phyloP scores from a whole-genome alignment of 2,113 vertebrate species.

The Bos javanicus region DNA sequence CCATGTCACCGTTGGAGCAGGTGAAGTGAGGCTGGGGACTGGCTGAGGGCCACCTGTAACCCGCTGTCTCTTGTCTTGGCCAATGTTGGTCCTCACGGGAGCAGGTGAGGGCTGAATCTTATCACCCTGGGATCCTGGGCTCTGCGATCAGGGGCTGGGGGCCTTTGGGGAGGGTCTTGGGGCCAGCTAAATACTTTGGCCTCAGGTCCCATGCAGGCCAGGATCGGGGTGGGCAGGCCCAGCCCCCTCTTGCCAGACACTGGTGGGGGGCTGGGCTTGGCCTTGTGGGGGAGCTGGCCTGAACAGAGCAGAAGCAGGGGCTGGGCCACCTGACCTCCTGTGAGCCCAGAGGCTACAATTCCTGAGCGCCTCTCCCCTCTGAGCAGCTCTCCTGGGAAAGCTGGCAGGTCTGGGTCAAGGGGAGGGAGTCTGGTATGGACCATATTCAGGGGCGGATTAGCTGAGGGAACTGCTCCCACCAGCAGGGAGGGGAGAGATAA shows the following conservation, averaged over 20 bases:
- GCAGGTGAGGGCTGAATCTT: not conserved
- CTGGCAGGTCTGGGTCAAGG: slow-evolving; percentile 56
- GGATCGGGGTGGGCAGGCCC: not conserved
- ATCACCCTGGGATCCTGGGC: not conserved
- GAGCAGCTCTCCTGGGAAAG: slow-evolving; percentile 68
- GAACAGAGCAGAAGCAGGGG: not conserved
- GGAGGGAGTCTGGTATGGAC: slow-evolving; percentile 66
- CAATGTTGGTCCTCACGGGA: not conserved
- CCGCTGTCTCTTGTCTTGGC: not conserved
- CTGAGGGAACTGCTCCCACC: slow-evolving; percentile 70
- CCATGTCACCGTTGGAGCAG: not conserved
- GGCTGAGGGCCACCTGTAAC: not conserved
- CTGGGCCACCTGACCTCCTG: slow-evolving; percentile 35
- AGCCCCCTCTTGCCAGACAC: not conserved
- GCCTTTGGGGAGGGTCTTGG: not conserved
- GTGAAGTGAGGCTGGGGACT: not conserved
- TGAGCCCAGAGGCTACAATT: slow-evolving; percentile 25
- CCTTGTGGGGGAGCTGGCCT: not conserved
- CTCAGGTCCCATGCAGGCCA: not conserved
- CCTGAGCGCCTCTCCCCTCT: slow-evolving; percentile 39
- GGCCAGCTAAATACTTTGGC: not conserved
- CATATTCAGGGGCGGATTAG: slow-evolving; percentile 75
- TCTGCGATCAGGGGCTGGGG: not conserved
- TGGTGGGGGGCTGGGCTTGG: not conserved
- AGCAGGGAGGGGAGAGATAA: slow-evolving; percentile 77